A percentile compares a stretch with the other conserved stretches of the same genome.
Conservation (phyloP, 2,113 vertebrate genomes). For the Bufo bufo region DNA sequence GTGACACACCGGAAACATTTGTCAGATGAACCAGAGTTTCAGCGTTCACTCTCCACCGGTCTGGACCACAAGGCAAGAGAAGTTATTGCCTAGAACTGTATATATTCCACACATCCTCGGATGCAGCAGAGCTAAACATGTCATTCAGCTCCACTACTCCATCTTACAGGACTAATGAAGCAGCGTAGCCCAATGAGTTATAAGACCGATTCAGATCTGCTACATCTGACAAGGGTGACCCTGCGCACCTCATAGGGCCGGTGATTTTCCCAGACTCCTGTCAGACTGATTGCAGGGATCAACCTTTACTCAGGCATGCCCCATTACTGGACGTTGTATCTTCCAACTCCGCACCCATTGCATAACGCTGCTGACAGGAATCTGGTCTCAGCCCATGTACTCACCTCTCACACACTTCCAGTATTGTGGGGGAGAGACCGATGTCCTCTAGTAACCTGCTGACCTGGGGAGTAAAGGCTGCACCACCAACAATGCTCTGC, state of each 20-base stretch:
- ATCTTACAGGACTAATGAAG: not conserved
- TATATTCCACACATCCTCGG: no score
- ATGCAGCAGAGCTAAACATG: no score
- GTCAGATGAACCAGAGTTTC: no score
- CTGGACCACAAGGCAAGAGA: no score
- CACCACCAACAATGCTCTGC: not conserved
- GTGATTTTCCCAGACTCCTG: not conserved
- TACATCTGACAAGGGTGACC: not conserved
- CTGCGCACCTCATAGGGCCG: not conserved
- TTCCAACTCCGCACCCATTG: not conserved
- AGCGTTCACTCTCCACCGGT: no score
- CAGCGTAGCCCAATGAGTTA: not conserved
- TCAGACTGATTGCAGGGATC: not conserved
- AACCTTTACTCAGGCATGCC: constrained; percentile 17
- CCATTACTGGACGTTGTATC: not conserved
- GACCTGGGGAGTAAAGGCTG: not conserved
- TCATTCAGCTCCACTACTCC: no score
- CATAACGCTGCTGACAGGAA: not conserved
- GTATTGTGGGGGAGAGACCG: not conserved
- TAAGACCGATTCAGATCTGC: not conserved
- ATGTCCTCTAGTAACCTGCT: constrained; percentile 1
- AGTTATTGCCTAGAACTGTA: no score
- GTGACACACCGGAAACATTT: no score
- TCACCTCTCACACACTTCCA: constrained; percentile 16
- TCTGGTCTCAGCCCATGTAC: not conserved